Evolutionary conservation across 2,113 vertebrate species (phyloP), one percentile per base, ranked within the genome.

Genomic region (Pteropus alecto): DNA sequence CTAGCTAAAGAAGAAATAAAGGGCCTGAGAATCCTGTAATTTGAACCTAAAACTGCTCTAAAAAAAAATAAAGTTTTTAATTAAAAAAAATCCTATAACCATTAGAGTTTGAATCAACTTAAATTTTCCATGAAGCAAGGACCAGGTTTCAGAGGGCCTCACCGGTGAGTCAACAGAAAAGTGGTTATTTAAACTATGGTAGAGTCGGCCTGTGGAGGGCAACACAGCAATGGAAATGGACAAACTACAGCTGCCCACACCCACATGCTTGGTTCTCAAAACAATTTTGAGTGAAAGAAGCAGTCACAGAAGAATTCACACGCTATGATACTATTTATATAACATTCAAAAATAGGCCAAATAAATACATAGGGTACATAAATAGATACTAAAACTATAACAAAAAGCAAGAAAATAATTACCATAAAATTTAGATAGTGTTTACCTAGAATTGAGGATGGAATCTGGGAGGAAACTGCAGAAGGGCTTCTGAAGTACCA

Each of bases 1-100:
- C 73, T 95, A 35, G 4, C 60, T 83, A n/a, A 74, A 93, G 73
- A 85, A 90, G 46, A 94, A 91, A 91, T 82, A 48, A 84, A 92
- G 38, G 77, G 14, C n/a, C 85, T 85, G 7, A 91, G 90, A 76
- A 87, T 65, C 56, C n/a, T 82, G 54, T 14, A 74, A 87, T n/a
- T 41, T 60, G 56, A 73, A 74, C 5, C 26, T 65, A 74, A 92
- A 63, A 84, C 28, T 63, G 19, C 46, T 51, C 19, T 38, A 21
- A 61, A 56, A 90, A 90, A 48, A 43, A 48, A 70, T 38, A 68
- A 51, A 46, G 6, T 58, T 38, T 91, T 81, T 63, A 83, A 18
- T 38, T 3, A 3, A 3, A 41, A 70, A 82, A 83, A 83, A 67
- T 68, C 19, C 11, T 48, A 68, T 60, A 67, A 84, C 24, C 60